A percentile compares a stretch with the other conserved stretches of the same genome.
Conservation (phyloP, 2,888 invertebrate genomes). For the Dicranocentrus wangi region DNA sequence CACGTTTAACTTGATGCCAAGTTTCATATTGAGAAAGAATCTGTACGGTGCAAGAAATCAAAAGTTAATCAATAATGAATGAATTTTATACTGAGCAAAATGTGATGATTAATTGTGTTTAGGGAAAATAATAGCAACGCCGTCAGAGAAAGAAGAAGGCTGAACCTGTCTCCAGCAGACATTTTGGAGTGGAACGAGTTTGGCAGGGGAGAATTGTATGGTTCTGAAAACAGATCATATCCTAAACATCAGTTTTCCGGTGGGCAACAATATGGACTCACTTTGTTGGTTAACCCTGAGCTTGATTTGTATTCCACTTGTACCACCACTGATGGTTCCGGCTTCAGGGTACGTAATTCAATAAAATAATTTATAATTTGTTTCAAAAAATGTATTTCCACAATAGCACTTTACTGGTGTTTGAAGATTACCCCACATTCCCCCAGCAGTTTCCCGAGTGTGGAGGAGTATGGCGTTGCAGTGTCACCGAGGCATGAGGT, state of each 20-base stretch:
- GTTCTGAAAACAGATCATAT: background rate
- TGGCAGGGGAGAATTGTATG: background rate
- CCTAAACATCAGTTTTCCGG: slow-evolving; percentile 44
- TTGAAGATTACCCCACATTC: background rate
- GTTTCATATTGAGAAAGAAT: slow-evolving; percentile 1
- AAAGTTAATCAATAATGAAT: background rate
- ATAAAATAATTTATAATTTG: too few species aligned
- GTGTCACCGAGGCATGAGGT: slow-evolving; percentile 6
- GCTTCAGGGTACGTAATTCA: slow-evolving; percentile 49
- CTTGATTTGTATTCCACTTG: slow-evolving; percentile 38
- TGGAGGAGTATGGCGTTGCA: slow-evolving; percentile 38
- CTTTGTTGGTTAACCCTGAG: slow-evolving; percentile 32
- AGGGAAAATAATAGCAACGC: background rate
- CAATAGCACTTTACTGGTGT: too few species aligned
- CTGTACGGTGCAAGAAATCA: slow-evolving; percentile 8
- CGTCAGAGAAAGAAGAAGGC: background rate
- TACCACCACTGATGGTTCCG: slow-evolving; percentile 24
- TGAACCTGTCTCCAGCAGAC: background rate
- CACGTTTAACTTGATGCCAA: slow-evolving; percentile 49
- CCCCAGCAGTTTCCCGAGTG: slow-evolving; percentile 13
- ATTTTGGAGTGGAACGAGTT: slow-evolving; percentile 27
- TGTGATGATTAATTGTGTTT: background rate
- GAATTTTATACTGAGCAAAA: background rate
- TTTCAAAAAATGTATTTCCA: too few species aligned
- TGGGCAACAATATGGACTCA: slow-evolving; percentile 37